Evolutionary conservation across 2,797 vertebrate genomes (phyloP).

Genomic region (Centropyge bicolor): DNA sequence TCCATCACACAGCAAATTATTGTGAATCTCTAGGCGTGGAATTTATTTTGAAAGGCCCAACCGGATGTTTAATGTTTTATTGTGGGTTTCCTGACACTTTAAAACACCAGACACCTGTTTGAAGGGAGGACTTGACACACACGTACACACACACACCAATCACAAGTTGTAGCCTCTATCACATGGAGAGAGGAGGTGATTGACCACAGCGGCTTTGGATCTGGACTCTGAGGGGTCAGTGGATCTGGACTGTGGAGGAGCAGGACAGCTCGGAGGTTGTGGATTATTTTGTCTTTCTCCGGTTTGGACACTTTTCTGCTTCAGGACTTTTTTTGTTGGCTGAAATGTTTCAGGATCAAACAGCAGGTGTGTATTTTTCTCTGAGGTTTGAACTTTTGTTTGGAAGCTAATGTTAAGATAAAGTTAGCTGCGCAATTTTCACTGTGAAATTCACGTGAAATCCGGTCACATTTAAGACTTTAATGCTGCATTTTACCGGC

Average conservation of each 20-base stretch:
- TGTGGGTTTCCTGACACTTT: rapidly evolving
- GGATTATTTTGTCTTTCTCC: slow-evolving; percentile 50
- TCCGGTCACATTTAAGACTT: background rate
- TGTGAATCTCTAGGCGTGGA: rapidly evolving
- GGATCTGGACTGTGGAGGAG: background rate
- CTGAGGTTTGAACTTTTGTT: background rate
- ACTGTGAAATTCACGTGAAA: background rate
- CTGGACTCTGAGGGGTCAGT: background rate
- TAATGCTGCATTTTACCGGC: no score
- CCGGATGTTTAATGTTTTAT: background rate
- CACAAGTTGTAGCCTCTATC: slow-evolving; percentile 38
- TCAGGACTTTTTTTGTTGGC: slow-evolving; percentile 7
- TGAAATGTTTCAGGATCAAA: slow-evolving; percentile 67
- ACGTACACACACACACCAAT: slow-evolving; percentile 26
- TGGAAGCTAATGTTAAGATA: no score
- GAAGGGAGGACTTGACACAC: slow-evolving; percentile 23
- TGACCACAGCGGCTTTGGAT: background rate
- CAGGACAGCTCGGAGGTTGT: background rate
- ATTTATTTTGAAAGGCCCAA: slow-evolving; percentile 47
- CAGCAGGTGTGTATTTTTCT: slow-evolving; percentile 56
- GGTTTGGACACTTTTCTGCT: background rate
- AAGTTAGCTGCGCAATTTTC: background rate
- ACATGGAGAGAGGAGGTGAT: slow-evolving; percentile 44
- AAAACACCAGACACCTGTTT: slow-evolving; percentile 69
- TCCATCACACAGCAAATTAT: no score